phyloP scores from a whole-genome alignment of 2,888 invertebrate species.

The Pilophorus perplexus region DNA sequence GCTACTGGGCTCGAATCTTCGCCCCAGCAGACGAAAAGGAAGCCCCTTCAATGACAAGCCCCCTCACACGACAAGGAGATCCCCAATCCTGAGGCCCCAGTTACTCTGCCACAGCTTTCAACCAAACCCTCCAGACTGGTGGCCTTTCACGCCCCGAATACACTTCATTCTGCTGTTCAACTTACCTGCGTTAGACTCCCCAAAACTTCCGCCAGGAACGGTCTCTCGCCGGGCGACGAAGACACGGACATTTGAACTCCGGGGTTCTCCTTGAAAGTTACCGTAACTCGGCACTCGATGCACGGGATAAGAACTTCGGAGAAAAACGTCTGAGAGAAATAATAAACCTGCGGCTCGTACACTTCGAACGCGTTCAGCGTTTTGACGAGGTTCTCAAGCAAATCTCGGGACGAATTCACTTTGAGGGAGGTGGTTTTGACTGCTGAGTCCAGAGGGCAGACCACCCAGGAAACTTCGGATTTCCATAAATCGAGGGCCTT shows the following conservation, averaged over 20 bases:
- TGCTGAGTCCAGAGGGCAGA: slow-evolving; percentile 48
- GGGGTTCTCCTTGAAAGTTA: not conserved
- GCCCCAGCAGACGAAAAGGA: no score
- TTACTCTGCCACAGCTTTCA: no score
- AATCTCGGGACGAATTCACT: slow-evolving; percentile 47
- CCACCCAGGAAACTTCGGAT: slow-evolving; percentile 55
- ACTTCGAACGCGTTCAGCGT: slow-evolving; percentile 45
- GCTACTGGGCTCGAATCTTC: no score
- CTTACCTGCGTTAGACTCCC: not conserved
- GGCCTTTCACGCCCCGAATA: no score
- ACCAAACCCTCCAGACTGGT: no score
- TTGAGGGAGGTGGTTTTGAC: slow-evolving; percentile 40
- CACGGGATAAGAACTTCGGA: slow-evolving; percentile 20
- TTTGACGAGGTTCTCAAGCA: slow-evolving; percentile 49
- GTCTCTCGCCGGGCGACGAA: not conserved
- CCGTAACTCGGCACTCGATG: not conserved
- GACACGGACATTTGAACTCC: not conserved
- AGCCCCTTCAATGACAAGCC: no score
- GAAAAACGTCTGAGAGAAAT: slow-evolving; percentile 10
- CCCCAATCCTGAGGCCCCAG: no score
- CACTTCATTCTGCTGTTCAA: no score
- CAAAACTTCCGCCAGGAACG: not conserved
- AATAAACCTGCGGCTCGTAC: slow-evolving; percentile 25
- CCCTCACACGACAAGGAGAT: no score
- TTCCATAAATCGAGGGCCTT: slow-evolving; percentile 57